Conservation (phyloP, 2,797 vertebrate genomes). For the Amblyopsis hoosieri region DNA sequence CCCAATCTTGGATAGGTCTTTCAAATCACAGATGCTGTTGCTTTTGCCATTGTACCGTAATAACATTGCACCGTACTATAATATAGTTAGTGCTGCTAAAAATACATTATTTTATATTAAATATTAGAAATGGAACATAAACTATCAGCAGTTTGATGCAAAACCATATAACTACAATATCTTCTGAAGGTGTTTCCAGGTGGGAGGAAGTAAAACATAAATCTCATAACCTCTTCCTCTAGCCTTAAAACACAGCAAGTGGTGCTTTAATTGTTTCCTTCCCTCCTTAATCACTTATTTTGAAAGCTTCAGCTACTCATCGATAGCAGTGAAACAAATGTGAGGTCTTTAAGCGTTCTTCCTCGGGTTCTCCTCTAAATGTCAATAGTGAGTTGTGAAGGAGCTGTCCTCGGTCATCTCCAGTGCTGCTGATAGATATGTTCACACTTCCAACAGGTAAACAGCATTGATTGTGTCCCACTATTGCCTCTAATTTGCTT, state of each 20-base stretch:
- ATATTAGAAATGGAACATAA: no score
- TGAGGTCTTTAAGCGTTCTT: slow-evolving; percentile 76
- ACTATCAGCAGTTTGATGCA: no score
- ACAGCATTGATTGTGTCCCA: slow-evolving; percentile 85
- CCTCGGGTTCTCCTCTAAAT: slow-evolving; percentile 77
- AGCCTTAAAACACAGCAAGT: slow-evolving; percentile 43
- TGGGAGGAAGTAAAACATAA: slow-evolving; percentile 30
- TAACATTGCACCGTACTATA: no score
- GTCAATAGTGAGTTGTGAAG: slow-evolving; percentile 76
- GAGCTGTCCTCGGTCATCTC: slow-evolving; percentile 75
- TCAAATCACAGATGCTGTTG: no score
- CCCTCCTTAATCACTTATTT: slow-evolving; percentile 69
- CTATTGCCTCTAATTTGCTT: slow-evolving; percentile 82
- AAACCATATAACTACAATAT: no score
- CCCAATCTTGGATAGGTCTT: no score
- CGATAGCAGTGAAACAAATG: slow-evolving; percentile 73
- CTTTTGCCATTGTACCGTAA: no score
- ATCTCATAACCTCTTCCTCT: slow-evolving; percentile 29
- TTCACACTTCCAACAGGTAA: slow-evolving; percentile 84
- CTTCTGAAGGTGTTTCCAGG: slow-evolving; percentile 7
- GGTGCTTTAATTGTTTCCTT: slow-evolving; percentile 62
- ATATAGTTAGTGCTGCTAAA: no score
- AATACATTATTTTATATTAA: no score
- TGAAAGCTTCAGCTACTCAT: slow-evolving; percentile 64
- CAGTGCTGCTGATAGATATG: slow-evolving; percentile 82